These are phyloP conservation scores for Micoletzkya japonica DNA, from an alignment of 2,888 invertebrate species.

Conservation along the genomic window DNA sequence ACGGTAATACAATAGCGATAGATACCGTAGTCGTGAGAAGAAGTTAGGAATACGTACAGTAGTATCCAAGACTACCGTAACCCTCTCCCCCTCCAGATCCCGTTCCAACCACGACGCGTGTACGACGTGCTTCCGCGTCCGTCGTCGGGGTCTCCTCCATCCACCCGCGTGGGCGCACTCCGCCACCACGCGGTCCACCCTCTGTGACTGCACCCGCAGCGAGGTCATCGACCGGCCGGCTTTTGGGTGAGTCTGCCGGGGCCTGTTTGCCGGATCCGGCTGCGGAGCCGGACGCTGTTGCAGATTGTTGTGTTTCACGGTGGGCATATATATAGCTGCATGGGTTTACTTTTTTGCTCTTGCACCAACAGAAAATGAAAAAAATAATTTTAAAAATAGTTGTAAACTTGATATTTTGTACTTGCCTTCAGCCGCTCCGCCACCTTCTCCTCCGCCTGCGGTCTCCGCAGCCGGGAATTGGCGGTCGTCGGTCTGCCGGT, in stretches of 20 bases:
- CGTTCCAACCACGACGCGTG: conserved; percentile 40
- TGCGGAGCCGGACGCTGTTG: too few species aligned
- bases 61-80: too few species aligned
- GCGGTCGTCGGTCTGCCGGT: conserved; percentile 60
- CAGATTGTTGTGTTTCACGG: too few species aligned
- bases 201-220: conserved; percentile 33
- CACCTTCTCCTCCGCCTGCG: conserved; percentile 18
- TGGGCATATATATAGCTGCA: too few species aligned
- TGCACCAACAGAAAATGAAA: too few species aligned
- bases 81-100: conserved; percentile 20
- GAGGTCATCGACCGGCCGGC: conserved; percentile 28
- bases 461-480: conserved; percentile 54
- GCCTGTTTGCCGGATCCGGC: neutral
- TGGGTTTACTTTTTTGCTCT: too few species aligned
- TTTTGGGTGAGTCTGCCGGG: neutral
- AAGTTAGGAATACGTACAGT: too few species aligned
- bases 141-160: conserved; percentile 31
- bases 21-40: too few species aligned
- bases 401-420: too few species aligned
- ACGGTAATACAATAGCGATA: too few species aligned
- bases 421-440: neutral
- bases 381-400: too few species aligned
- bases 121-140: conserved; percentile 52
- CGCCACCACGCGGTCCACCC: neutral
- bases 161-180: conserved; percentile 33